A percentile compares a stretch with the other conserved stretches of the same genome.
Evolutionary conservation across 2,888 invertebrate species (phyloP).

Genomic region (Operophtera brumata): DNA sequence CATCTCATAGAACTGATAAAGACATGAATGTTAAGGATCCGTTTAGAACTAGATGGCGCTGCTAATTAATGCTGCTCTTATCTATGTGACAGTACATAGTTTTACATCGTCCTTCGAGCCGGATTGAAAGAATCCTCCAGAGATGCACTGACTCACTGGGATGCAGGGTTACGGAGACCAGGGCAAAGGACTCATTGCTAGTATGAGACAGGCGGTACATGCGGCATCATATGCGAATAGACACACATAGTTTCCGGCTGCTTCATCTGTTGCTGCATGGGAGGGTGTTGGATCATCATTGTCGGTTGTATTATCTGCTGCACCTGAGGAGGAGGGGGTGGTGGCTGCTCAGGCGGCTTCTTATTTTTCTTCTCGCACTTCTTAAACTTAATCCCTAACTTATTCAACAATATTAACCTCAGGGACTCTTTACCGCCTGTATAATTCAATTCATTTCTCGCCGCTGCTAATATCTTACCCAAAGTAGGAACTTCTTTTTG

Average conservation of each 20-base stretch:
- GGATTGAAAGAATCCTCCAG: no score
- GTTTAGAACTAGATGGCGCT: no score
- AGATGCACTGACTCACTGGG: no score
- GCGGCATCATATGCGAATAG: constrained; percentile 68
- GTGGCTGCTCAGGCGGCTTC: constrained; percentile 58
- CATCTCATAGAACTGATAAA: no score
- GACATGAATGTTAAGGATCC: no score
- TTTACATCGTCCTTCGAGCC: no score
- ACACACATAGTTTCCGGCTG: constrained; percentile 66
- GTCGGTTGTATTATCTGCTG: constrained; percentile 39
- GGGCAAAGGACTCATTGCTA: constrained; percentile 27
- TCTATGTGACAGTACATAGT: no score
- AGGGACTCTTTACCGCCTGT: constrained; percentile 70
- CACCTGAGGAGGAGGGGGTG: constrained; percentile 36
- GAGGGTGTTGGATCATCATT: constrained; percentile 39
- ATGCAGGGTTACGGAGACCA: neutral
- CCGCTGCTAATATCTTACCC: constrained; percentile 69
- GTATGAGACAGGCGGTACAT: constrained; percentile 69
- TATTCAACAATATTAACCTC: constrained; percentile 68
- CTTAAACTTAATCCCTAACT: constrained; percentile 73
- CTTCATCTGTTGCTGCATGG: constrained; percentile 56
- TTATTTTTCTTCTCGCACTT: constrained; percentile 75
- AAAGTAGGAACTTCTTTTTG: constrained; percentile 72
- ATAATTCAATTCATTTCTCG: constrained; percentile 68
- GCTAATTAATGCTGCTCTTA: no score